phyloP scores from a whole-genome alignment of 2,888 invertebrate genomes.

The Galerucella pusilla region DNA sequence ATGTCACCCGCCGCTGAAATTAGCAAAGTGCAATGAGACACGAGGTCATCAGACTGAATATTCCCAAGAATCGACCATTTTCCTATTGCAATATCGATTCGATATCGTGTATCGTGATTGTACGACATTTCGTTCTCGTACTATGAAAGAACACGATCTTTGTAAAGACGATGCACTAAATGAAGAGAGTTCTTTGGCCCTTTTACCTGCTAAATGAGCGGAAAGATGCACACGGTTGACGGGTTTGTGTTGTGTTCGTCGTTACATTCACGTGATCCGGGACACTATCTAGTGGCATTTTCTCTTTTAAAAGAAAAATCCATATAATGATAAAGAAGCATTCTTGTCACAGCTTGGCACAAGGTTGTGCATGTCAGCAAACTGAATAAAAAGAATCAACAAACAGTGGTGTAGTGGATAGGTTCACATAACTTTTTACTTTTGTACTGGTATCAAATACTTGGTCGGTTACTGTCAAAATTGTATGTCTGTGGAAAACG shows the following conservation, averaged over 20 bases:
- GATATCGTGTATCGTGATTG: slow-evolving; percentile 30
- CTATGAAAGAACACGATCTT: slow-evolving; percentile 16
- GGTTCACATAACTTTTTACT: neutral
- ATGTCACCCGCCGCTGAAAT: neutral
- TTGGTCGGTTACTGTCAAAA: no score
- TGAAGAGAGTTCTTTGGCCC: slow-evolving; percentile 16
- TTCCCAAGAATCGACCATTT: slow-evolving; percentile 12
- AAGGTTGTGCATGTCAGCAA: slow-evolving; percentile 45
- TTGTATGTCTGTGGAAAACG: no score
- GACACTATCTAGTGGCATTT: slow-evolving; percentile 24
- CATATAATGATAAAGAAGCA: slow-evolving; percentile 38
- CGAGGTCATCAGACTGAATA: slow-evolving; percentile 17
- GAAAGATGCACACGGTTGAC: slow-evolving; percentile 32
- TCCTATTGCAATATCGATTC: slow-evolving; percentile 15
- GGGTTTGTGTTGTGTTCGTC: slow-evolving; percentile 22
- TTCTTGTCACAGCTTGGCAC: slow-evolving; percentile 50
- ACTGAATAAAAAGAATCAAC: slow-evolving; percentile 36
- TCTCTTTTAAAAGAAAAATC: slow-evolving; percentile 31
- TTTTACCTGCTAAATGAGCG: slow-evolving; percentile 24
- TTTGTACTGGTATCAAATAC: no score
- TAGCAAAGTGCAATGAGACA: slow-evolving; percentile 2
- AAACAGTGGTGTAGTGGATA: neutral
- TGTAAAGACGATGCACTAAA: slow-evolving; percentile 1
- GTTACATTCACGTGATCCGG: slow-evolving; percentile 28
- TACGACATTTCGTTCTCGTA: slow-evolving; percentile 8